Evolutionary conservation across 2,113 vertebrate species (phyloP), one percentile per base, ranked within the genome.

Genomic region (Tragelaphus imberbis): DNA sequence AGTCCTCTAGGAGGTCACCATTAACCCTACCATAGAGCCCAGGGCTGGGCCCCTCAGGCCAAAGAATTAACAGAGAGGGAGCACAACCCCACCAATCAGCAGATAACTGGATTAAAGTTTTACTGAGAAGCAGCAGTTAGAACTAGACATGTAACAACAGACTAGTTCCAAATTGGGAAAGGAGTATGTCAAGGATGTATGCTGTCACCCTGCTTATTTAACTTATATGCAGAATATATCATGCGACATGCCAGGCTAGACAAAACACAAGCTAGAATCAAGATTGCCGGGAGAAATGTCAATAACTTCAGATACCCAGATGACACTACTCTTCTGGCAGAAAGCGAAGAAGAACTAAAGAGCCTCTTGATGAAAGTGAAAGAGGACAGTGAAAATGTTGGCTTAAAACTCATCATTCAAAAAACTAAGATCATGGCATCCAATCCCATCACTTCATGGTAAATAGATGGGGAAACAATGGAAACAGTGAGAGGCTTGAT

Each of bases 241-340:
- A 71, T 23, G 19, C 0, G 2, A 71, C 40, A 40, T 23, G 68
- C n/a, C 0, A 0, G 19, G 68, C n/a, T 40, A 36, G 10, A 71
- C 0, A 0, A 71, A 71, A 71, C 19, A 71, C n/a, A 71, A 71
- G 19, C 68, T 71, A 40, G 19, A 40, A 71, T 71, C 68, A 71
- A 23, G n/a, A 71, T 40, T 71, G n/a, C n/a, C 10, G 13, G 68
- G 68, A 71, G n/a, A 71, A 71, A 40, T 71, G 19, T 71, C n/a
- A 71, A 13, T 40, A 71, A 40, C n/a, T 21, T 40, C 68, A 71
- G 68, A 71, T 23, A 71, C 10, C 10, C 68, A 71, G 68, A 71
- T 40, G 68, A 71, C 68, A 23, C 68, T 71, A 71, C n/a, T 21
- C 68, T 71, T 71, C 68, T 40, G 68, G 68, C 68, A 71, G n/a